Evolutionary conservation across 2,797 vertebrate genomes (phyloP), one percentile per base, ranked within the genome.

Genomic region (Gymnocypris eckloni): DNA sequence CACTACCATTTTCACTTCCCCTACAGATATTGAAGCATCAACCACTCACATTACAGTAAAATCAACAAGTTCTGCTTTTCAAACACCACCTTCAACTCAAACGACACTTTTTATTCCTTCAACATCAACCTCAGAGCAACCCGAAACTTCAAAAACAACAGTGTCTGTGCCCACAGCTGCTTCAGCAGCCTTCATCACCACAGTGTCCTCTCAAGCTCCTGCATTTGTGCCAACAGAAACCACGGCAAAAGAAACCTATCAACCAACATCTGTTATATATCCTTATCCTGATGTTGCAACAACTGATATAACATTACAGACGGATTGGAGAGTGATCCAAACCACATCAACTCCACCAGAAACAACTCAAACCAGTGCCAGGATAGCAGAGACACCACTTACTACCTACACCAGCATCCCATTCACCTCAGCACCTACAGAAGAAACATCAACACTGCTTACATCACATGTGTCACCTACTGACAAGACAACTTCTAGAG

Each of bases 71-170:
- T 76, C 86, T 33, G 52, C 89, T 1, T 0, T 72, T 59, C 70
- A 6, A 41, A 76, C 87, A 69, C 86, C 79, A 41, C 75, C 70
- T 52, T 90, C 89, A 76, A 86, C 25, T 80, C 43, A 73, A 45
- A 70, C 85, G 10, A 72, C 86, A 50, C 0, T 76, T 64, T 83
- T 86, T 25, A 61, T 89, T 37, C n/a, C 45, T 84, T 82, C 86
- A 33, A 84, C 89, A 82, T 89, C 91, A 73, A 45, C n/a, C 1
- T 82, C 87, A 85, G 86, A 91, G 52, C 87, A 84, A 89, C 48
- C 87, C 85, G 86, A 90, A 80, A 66, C 92, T 25, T 93, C 92
- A 85, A 89, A 91, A 90, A 90, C 90, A 22, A 92, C 93, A 4
- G 28, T 70, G 69, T 50, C 76, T 1, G 87, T 93, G 64, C 72